Base-by-base conservation (phyloP, 1,140 invertebrate species). In the Psilanteris sp. region DNA sequence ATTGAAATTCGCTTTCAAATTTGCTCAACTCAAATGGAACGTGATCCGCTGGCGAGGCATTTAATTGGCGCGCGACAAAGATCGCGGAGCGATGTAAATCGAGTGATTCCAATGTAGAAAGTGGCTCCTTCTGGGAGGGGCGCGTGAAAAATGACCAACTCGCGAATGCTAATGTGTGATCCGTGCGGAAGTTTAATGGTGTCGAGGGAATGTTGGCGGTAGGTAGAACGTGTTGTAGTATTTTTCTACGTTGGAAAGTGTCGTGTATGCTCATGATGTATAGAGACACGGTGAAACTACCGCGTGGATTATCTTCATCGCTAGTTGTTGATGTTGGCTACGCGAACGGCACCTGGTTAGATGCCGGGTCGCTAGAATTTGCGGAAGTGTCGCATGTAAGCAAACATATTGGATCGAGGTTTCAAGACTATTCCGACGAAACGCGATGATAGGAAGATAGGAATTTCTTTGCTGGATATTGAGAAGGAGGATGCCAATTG, bases 261-360 rank as follows among this genome's bases (percentile, higher is more conserved):
- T 54, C 46, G 46, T 68, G 39, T 50, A 32, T 9, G 26, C 4
- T 32, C 64, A 68, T 68, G 64, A 68, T 68, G 31, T 57, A 68
- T 68, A 31, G 64, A 48, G 52, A 54, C 66, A 52, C 22, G 34
- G 36, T 43, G 44, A 70, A 70, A 70, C 46, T 61, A 52, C 64
- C 50, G 66, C 36, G 37, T 36, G 54, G 66, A 59, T 52, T 70
- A 70, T 70, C 66, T 70, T 70, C 37, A 70, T 70, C 66, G 36
- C 34, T 14, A 70, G 27, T 32, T 31, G 31, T 50, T 48, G 64
- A 68, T 41, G 64, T 29, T 34, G 24, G 24, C 26, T 59, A 29
- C 10, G 22, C 39, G 2, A 31, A 18, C 15, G 44, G 34, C 43
- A 48, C 32, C 32, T 20, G 18, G 59, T 46, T 32, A 11, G 13